phyloP scores from a whole-genome alignment of 1,140 invertebrate genomes.

The Ptiloglossa arizonensis region DNA sequence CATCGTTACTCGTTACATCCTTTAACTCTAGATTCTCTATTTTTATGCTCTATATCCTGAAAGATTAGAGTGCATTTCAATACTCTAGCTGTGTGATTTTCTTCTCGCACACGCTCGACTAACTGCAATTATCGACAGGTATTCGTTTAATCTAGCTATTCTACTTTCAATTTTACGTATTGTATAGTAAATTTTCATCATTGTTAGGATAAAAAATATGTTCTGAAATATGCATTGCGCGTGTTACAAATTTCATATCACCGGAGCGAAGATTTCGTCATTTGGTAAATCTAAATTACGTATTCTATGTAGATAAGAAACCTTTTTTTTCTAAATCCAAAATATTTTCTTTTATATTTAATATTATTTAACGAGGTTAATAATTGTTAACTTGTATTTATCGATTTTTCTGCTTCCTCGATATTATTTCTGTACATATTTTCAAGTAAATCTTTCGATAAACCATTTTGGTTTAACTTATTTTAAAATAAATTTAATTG shows the following conservation, averaged over 20 bases:
- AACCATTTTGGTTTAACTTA: neutral
- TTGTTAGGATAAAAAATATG: neutral
- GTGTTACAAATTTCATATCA: neutral
- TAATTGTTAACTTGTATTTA: neutral
- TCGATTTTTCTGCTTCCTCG: neutral
- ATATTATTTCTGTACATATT: neutral
- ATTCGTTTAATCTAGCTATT: neutral
- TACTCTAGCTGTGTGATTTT: constrained; percentile 15
- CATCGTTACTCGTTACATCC: constrained; percentile 36
- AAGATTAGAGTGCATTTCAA: constrained; percentile 15
- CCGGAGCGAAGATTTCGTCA: neutral
- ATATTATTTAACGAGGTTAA: too few relatives aligned
- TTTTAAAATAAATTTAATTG: too few relatives aligned
- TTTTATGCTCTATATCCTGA: constrained; percentile 63
- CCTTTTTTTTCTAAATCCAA: neutral
- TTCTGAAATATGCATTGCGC: neutral
- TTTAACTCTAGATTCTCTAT: constrained; percentile 55
- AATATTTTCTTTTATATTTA: neutral
- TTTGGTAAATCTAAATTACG: neutral
- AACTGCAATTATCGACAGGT: neutral
- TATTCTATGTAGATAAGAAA: neutral
- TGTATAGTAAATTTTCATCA: neutral
- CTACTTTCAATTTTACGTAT: neutral
- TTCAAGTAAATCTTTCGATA: neutral
- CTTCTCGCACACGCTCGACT: neutral